A percentile compares a stretch with the other conserved stretches of the same genome.
phyloP scores from a whole-genome alignment of 1,140 invertebrate genomes.

The Euura saliciscinereae region DNA sequence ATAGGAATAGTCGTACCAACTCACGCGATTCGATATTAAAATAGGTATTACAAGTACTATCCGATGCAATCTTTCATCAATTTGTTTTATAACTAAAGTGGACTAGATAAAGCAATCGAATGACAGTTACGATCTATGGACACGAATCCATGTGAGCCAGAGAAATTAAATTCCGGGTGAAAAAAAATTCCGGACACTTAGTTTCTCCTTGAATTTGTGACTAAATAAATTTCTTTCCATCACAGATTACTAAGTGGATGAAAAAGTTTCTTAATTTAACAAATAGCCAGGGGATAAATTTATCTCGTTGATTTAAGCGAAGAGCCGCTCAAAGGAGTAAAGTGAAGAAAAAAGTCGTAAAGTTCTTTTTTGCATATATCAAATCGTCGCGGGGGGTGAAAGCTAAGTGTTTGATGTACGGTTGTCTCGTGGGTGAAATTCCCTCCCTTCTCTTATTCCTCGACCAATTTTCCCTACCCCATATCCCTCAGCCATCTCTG shows the following conservation, averaged over 20 bases:
- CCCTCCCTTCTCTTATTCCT: slow-evolving; percentile 10
- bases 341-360: too few relatives aligned
- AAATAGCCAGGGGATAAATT: too few relatives aligned
- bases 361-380: too few relatives aligned
- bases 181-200: too few relatives aligned
- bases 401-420: slow-evolving; percentile 10
- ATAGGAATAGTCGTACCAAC: not conserved
- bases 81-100: not conserved
- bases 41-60: not conserved
- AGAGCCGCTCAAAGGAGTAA: not conserved
- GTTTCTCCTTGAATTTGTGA: too few relatives aligned
- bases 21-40: slow-evolving; percentile 5
- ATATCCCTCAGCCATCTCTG: not conserved
- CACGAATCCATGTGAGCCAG: not conserved
- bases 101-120: not conserved
- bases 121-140: not conserved
- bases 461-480: slow-evolving; percentile 17
- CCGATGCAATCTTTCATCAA: not conserved
- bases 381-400: not conserved
- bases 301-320: not conserved
- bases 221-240: too few relatives aligned
- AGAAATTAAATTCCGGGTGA: too few relatives aligned
- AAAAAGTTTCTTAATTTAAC: too few relatives aligned
- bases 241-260: too few relatives aligned
- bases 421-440: slow-evolving; percentile 9